A percentile compares a stretch with the other conserved stretches of the same genome.
These are phyloP conservation scores for Prochilodus magdalenae DNA, from an alignment of 2,113 vertebrate genomes.

Conservation along the genomic window DNA sequence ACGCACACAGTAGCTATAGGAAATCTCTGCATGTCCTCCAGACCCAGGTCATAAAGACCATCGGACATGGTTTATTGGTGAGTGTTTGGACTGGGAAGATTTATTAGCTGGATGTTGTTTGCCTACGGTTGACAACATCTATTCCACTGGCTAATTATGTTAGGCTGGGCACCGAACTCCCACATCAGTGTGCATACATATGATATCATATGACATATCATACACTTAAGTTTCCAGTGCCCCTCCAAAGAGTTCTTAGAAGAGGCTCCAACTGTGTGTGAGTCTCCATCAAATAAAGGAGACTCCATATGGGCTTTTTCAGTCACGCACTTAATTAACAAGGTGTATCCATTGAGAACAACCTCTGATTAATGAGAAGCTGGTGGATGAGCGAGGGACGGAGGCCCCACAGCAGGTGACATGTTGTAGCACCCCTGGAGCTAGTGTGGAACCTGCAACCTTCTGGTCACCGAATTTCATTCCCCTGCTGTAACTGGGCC, in stretches of 20 bases:
- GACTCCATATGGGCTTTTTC: slow-evolving; percentile 15
- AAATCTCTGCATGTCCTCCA: not conserved
- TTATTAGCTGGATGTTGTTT: not conserved
- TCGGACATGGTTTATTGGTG: not conserved
- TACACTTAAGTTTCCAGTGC: not conserved
- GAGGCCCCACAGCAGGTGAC: slow-evolving; percentile 2
- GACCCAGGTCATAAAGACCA: not conserved
- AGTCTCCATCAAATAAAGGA: slow-evolving; percentile 3
- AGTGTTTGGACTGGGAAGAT: not conserved
- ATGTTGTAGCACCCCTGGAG: slow-evolving; percentile 4
- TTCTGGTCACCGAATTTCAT: slow-evolving; percentile 19
- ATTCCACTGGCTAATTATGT: not conserved
- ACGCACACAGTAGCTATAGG: not conserved
- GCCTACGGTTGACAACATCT: not conserved
- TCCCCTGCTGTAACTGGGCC: slow-evolving; percentile 17
- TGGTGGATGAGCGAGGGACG: not conserved
- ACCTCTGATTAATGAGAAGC: slow-evolving; percentile 11
- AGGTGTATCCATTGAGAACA: not conserved
- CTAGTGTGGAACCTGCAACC: not conserved
- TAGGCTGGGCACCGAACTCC: too few relatives aligned
- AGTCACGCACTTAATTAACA: slow-evolving; percentile 29
- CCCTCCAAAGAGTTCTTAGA: not conserved
- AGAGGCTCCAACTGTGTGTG: slow-evolving; percentile 1
- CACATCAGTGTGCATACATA: not conserved
- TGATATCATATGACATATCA: not conserved